These are phyloP conservation scores for Characodon lateralis DNA, from an alignment of 2,797 vertebrate genomes.

Conservation along the genomic window DNA sequence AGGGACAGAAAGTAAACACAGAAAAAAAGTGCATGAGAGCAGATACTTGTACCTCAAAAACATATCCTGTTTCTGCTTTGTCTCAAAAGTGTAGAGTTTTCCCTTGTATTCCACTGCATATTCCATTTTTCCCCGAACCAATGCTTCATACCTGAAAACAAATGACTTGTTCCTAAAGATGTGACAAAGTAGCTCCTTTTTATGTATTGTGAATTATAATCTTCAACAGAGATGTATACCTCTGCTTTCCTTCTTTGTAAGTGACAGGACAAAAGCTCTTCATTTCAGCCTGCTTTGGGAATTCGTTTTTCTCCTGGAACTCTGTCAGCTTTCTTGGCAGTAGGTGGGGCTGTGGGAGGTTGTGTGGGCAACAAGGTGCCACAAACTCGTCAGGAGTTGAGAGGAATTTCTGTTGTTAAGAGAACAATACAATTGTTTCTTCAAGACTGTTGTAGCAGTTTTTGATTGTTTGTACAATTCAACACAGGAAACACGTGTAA, in stretches of 20 bases:
- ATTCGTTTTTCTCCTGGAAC: constrained; percentile 84
- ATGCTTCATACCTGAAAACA: constrained; percentile 87
- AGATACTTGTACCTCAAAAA: constrained; percentile 85
- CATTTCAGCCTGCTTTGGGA: constrained; percentile 88
- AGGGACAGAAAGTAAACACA: not conserved
- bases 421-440: constrained; percentile 5
- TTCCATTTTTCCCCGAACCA: constrained; percentile 85
- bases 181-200: not conserved
- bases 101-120: constrained; percentile 87
- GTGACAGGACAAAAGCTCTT: constrained; percentile 94
- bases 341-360: constrained; percentile 82
- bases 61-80: constrained; percentile 85
- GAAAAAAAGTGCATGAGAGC: not conserved
- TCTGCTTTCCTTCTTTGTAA: constrained; percentile 89
- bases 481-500: not conserved
- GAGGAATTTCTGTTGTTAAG: constrained; percentile 85
- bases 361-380: constrained; percentile 80
- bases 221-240: constrained; percentile 70
- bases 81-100: constrained; percentile 88
- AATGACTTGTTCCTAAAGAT: constrained; percentile 1
- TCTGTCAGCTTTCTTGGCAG: constrained; percentile 85
- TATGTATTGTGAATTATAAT: not conserved
- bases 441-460: not conserved
- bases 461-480: not conserved
- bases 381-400: constrained; percentile 86